Percentiles rank a stretch among this genome's conserved stretches.
Conservation (phyloP, 1,140 invertebrate genomes). For the Fopius arisanus region DNA sequence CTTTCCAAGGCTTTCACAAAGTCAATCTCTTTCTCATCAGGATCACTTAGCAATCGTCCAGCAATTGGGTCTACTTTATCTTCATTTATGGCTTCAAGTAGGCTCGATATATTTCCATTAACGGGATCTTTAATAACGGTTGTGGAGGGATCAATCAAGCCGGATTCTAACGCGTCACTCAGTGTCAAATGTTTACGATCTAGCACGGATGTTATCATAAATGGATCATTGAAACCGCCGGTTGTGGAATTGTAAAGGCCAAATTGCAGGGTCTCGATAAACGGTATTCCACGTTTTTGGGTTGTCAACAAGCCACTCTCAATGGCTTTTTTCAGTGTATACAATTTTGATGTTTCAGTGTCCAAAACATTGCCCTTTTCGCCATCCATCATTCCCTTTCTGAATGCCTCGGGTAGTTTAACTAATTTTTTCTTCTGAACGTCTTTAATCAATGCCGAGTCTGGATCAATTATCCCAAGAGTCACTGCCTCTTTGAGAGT, state of each 20-base stretch:
- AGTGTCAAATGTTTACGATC: conserved; percentile 77
- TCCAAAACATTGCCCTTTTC: conserved; percentile 86
- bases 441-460: conserved; percentile 89
- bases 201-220: conserved; percentile 72
- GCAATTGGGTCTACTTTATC: conserved; percentile 78
- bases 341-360: conserved; percentile 81
- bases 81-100: conserved; percentile 80
- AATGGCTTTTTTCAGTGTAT: conserved; percentile 77
- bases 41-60: conserved; percentile 74
- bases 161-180: conserved; percentile 77
- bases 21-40: conserved; percentile 76
- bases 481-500: conserved; percentile 85
- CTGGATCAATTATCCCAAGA: conserved; percentile 84
- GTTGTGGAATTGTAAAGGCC: conserved; percentile 83
- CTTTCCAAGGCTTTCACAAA: conserved; percentile 87
- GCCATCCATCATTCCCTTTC: conserved; percentile 85
- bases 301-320: conserved; percentile 79
- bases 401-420: conserved; percentile 85
- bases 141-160: conserved; percentile 84
- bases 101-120: conserved; percentile 76
- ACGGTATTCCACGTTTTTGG: conserved; percentile 76
- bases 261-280: conserved; percentile 84
- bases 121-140: conserved; percentile 84
- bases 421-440: conserved; percentile 80
- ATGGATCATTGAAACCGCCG: conserved; percentile 83